Conservation (phyloP, 2,113 vertebrate species). For the Pavo muticus region DNA sequence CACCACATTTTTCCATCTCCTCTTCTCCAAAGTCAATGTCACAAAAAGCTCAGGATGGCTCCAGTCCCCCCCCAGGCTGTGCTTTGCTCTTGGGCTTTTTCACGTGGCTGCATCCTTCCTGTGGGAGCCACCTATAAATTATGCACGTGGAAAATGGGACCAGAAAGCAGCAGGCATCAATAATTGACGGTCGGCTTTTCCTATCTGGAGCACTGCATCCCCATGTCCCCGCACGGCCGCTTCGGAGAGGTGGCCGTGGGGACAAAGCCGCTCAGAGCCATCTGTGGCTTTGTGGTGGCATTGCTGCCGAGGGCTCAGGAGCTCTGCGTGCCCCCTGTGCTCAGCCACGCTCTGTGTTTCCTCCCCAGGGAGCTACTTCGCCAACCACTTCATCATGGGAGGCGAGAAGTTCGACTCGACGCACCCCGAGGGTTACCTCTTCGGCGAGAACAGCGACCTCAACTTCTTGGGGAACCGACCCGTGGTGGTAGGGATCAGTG, state of each 20-base stretch:
- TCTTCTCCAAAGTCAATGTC: background rate
- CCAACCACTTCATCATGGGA: constrained; percentile 99
- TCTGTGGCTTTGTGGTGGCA: background rate
- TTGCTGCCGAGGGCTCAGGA: background rate
- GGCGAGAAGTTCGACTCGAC: constrained; percentile 98
- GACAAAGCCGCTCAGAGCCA: background rate
- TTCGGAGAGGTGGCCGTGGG: background rate
- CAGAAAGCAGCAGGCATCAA: constrained; percentile 71
- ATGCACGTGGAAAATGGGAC: constrained; percentile 78
- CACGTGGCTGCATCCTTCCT: background rate
- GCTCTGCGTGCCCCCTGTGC: background rate
- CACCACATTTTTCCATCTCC: background rate
- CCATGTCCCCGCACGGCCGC: fast-evolving
- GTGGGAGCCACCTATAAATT: constrained; percentile 75
- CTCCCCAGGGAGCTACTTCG: constrained; percentile 93
- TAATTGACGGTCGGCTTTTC: constrained; percentile 64
- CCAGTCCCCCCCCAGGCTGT: fast-evolving
- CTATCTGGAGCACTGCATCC: background rate
- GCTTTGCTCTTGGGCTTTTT: background rate
- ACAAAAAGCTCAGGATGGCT: background rate
- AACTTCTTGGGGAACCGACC: constrained; percentile 97
- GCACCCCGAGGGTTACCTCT: constrained; percentile 96
- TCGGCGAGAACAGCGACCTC: constrained; percentile 98
- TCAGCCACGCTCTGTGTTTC: background rate
- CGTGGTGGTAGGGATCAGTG: constrained; percentile 82